Conservation (phyloP, 2,888 invertebrate species). For the Erebia aethiops region DNA sequence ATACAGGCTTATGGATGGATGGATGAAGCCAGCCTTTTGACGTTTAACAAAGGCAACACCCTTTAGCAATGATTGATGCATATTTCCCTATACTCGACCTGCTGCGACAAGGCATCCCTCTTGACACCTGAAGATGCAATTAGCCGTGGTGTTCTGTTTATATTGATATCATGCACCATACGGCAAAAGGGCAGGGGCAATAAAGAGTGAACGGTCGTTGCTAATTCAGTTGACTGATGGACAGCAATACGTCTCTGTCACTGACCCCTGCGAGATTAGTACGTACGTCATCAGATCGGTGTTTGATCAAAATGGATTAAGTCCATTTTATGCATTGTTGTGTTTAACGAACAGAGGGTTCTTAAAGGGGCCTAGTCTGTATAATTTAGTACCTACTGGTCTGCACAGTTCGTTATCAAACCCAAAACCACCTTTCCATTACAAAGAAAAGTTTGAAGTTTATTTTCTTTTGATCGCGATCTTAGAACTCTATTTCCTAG, state of each 20-base stretch:
- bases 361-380: no score
- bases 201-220: background rate
- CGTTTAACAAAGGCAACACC: no score
- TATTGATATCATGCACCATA: constrained; percentile 5
- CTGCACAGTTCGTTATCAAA: no score
- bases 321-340: background rate
- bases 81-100: background rate
- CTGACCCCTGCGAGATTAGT: constrained; percentile 19
- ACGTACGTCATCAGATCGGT: constrained; percentile 3
- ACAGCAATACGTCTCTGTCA: constrained; percentile 32
- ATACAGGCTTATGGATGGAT: no score
- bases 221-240: constrained; percentile 31
- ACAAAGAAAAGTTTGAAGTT: no score
- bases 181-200: background rate
- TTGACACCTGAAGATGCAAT: background rate
- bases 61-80: no score
- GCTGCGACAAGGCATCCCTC: background rate
- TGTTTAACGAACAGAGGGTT: background rate
- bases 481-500: no score
- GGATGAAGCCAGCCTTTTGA: no score
- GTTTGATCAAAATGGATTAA: constrained; percentile 25
- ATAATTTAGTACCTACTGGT: no score
- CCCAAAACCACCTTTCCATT: no score
- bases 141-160: background rate
- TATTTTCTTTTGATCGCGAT: no score